Percentiles rank a stretch among this genome's conserved stretches.
Conservation (phyloP, 2,113 vertebrate genomes). For the Reinhardtius hippoglossoides region DNA sequence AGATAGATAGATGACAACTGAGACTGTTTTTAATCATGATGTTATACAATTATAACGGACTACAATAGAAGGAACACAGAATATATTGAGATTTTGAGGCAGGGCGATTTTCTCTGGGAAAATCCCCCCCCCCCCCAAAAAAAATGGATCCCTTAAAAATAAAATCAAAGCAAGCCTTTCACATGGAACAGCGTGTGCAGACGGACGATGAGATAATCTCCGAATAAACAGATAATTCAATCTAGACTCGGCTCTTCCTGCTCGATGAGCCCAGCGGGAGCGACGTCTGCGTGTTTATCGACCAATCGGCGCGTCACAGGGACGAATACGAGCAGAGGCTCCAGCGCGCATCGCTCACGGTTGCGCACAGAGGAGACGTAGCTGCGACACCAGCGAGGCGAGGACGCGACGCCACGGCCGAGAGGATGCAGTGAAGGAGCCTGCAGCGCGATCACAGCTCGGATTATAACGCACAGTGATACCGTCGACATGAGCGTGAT, state of each 20-base stretch:
- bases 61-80: no score
- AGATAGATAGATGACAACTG: no score
- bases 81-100: no score
- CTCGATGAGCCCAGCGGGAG: constrained; percentile 33
- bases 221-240: constrained; percentile 35
- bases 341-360: constrained; percentile 53
- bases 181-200: not conserved
- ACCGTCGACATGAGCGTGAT: constrained; percentile 70
- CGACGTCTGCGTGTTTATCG: constrained; percentile 14
- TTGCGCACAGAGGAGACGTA: constrained; percentile 61
- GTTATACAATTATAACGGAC: no score
- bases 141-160: not conserved
- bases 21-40: no score
- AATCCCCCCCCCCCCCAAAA: no score
- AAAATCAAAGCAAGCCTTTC: not conserved
- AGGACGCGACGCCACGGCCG: constrained; percentile 7
- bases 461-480: not conserved
- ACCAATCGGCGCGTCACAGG: constrained; percentile 62
- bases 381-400: constrained; percentile 57
- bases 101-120: no score
- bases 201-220: constrained; percentile 19
- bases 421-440: constrained; percentile 66
- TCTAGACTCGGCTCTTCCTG: constrained; percentile 45
- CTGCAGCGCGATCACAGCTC: not conserved
- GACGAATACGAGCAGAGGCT: constrained; percentile 32